These are phyloP conservation scores for Hydrolagus colliei DNA, from an alignment of 2,797 vertebrate genomes.

Conservation along the genomic window DNA sequence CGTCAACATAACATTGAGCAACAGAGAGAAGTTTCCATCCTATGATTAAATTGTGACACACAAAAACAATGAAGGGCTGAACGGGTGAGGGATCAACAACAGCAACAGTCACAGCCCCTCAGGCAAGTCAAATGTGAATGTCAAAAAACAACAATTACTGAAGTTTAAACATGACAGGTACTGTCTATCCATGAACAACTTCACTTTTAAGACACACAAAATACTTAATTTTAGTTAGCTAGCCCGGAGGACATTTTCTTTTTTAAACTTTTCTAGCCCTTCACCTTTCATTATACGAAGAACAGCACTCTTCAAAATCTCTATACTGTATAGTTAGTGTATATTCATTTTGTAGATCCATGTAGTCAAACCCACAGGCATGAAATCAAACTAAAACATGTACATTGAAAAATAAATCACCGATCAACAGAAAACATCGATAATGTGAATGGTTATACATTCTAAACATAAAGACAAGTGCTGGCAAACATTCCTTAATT, in stretches of 20 bases:
- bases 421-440: background rate
- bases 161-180: slow-evolving; percentile 5
- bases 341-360: background rate
- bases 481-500: slow-evolving; percentile 1
- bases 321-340: background rate
- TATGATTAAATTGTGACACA: background rate
- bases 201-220: background rate
- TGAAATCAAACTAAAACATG: background rate
- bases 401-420: background rate
- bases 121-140: slow-evolving; percentile 14
- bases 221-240: background rate
- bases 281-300: background rate
- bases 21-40: background rate
- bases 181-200: background rate
- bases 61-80: slow-evolving; percentile 13
- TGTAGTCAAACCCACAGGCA: slow-evolving; percentile 1
- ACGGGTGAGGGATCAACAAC: background rate
- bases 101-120: background rate
- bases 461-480: slow-evolving; percentile 24
- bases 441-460: slow-evolving; percentile 29
- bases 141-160: slow-evolving; percentile 15
- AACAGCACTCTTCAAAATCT: slow-evolving; percentile 15
- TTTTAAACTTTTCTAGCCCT: slow-evolving; percentile 27
- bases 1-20: background rate
- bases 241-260: background rate